Base-by-base conservation (phyloP, 2,888 invertebrate genomes). In the Imbricaverruca yamaguchii region DNA sequence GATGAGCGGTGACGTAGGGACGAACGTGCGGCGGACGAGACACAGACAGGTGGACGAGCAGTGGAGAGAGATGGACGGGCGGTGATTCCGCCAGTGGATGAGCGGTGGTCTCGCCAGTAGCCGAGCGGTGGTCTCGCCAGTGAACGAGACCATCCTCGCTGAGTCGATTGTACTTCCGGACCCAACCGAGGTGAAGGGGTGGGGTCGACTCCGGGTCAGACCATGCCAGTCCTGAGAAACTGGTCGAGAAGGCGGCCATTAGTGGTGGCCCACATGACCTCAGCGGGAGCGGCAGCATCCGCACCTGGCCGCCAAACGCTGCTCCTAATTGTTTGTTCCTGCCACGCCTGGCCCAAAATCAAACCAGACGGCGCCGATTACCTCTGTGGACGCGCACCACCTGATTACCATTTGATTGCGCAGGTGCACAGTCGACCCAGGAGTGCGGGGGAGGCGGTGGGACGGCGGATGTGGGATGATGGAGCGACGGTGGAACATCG, bases 301-400 rank as follows among this genome's bases (percentile, higher is more conserved):
- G 65, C 65, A 65, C 65, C 65, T 10, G 10, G 0, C 65, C 65
- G 65, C 65, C 65, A 23, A 23, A 13, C 7, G 18, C 61, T 61
- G 69, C 39, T 39, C 53, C 74, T 74, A 74, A 74, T 74, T 74
- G 74, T 74, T 74, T 74, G 74, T 74, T 74, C 74, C 74, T 53
- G 74, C 74, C 18, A 53, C 53, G 55, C 10, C 55, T 55, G 23
- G 8, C 21, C 39, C 39, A 39, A 53, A 74, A 74, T 55, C 55
- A 11, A 11, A 21, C 53, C n/a, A 9, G 55, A 55, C 74, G 59
- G 59, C 55, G 39, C 21, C 74, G 74, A 21, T 55, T 74, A 21
- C 69, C 74, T 74, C 55, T 74, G 74, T 74, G 12, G 74, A 55
- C 11, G 53, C 53, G 55, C 39, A 39, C 21, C 53, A 55, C 53